Evolutionary conservation across 2,113 vertebrate species (phyloP).

Genomic region (Orthonyx spaldingii): DNA sequence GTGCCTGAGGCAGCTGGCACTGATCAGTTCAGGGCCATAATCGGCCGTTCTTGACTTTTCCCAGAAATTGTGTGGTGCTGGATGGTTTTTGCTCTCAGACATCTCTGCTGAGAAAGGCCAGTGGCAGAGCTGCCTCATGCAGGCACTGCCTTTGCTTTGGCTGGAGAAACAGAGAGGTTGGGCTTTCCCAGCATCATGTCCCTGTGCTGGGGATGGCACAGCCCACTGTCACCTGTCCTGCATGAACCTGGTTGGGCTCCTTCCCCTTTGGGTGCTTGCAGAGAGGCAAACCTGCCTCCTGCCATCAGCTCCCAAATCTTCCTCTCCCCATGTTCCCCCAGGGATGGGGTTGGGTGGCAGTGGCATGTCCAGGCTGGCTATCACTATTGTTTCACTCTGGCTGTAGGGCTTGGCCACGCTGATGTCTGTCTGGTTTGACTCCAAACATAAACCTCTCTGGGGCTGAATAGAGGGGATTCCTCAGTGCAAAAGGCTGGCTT

Average conservation of each 20-base stretch:
- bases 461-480: constrained; percentile 11
- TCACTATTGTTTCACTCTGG: rapidly evolving
- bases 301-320: background rate
- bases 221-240: background rate
- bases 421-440: background rate
- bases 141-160: background rate
- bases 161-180: background rate
- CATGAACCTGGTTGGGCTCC: background rate
- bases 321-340: rapidly evolving
- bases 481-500: background rate
- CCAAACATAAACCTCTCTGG: background rate
- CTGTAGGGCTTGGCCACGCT: background rate
- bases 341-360: background rate
- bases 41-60: background rate
- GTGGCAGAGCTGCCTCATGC: background rate
- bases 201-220: background rate
- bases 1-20: rapidly evolving
- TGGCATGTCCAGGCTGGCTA: background rate
- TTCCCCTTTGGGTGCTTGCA: background rate
- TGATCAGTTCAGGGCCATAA: rapidly evolving
- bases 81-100: background rate
- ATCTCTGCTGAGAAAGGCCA: background rate
- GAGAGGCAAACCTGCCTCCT: background rate
- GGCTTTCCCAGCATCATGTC: background rate
- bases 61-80: background rate